Base-by-base conservation (phyloP, 2,113 vertebrate species). In the Pseudopodoces humilis region DNA sequence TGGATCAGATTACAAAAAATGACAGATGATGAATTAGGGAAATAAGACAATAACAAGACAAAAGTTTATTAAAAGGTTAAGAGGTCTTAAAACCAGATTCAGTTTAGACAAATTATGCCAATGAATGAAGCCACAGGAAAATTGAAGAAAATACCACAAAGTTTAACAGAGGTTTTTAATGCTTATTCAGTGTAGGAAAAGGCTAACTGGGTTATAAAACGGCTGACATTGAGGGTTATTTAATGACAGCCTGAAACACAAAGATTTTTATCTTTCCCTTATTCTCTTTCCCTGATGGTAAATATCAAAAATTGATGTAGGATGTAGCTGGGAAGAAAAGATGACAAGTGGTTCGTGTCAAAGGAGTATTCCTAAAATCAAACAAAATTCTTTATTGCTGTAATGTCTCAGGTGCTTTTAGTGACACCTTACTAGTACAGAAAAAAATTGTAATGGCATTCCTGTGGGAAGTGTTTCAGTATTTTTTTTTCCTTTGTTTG, bases 1-100 rank as follows among this genome's bases (percentile, higher is more conserved):
- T 24, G 47, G 80, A 86, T 96, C 70, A 77, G 35, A 41, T 86
- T 88, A 63, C 43, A 58, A 78, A 91, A 80, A 30, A 88, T 56
- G 91, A 83, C 39, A 96, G 95, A 85, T 37, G 31, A 92, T 81
- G 9, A 76, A 92, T 64, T 77, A 75, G 44, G 86, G 68, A 72
- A 59, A 43, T 41, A 52, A n/a, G n/a, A 92, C 79, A 81, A 86
- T 58, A 88, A 82, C 3, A 27, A 94, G 79, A 71, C 37, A 15
- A 69, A 79, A 80, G 56, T 82, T 96, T 94, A 91, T 91, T 96
- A 81, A 78, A 92, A 95, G 76, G 31, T 62, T 77, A 90, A 87
- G 59, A 91, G 82, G 31, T 62, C 27, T 87, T 67, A 87, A 95
- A 95, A 47, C 49, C 18, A 68, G 17, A 78, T 55, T 76, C 76